Percentiles rank a stretch among this genome's conserved stretches.
These are phyloP conservation scores for Sander lucioperca DNA, from an alignment of 2,113 vertebrate species.

Conservation along the genomic window DNA sequence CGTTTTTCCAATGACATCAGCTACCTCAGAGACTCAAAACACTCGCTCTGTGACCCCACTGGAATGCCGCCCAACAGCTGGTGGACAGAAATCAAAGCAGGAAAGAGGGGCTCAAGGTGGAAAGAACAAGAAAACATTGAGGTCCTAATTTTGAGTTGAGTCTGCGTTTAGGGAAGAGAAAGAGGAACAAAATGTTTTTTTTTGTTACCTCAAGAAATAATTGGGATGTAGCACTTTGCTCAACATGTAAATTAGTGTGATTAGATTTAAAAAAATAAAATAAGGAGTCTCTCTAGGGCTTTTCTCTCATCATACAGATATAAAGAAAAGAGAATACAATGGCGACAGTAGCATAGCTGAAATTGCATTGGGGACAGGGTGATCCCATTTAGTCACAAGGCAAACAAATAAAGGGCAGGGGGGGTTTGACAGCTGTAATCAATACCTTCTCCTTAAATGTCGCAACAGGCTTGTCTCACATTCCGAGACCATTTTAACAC, in stretches of 20 bases:
- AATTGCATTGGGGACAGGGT: conserved; percentile 48
- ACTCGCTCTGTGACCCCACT: conserved; percentile 50
- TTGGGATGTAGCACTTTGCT: neutral
- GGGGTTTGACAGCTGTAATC: conserved; percentile 70
- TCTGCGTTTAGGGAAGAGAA: neutral
- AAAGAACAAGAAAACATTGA: conserved; percentile 23
- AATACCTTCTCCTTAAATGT: conserved; percentile 77
- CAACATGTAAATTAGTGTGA: neutral
- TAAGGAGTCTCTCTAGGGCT: neutral
- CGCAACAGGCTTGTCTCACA: conserved; percentile 75
- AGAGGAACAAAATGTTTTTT: neutral
- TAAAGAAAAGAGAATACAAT: conserved; percentile 7
- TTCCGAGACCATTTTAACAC: conserved; percentile 83
- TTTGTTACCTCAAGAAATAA: neutral
- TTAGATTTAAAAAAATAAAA: neutral
- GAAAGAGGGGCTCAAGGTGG: conserved; percentile 29
- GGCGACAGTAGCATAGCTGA: conserved; percentile 25
- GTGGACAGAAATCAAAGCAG: conserved; percentile 38
- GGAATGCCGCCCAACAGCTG: conserved; percentile 78
- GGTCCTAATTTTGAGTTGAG: neutral
- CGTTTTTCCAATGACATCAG: conserved; percentile 49
- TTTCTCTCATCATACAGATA: neutral
- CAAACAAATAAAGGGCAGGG: conserved; percentile 6
- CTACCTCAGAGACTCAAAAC: conserved; percentile 33
- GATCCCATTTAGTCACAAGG: conserved; percentile 64